Conservation (phyloP, 2,888 invertebrate genomes). For the Drosophila ustulata region DNA sequence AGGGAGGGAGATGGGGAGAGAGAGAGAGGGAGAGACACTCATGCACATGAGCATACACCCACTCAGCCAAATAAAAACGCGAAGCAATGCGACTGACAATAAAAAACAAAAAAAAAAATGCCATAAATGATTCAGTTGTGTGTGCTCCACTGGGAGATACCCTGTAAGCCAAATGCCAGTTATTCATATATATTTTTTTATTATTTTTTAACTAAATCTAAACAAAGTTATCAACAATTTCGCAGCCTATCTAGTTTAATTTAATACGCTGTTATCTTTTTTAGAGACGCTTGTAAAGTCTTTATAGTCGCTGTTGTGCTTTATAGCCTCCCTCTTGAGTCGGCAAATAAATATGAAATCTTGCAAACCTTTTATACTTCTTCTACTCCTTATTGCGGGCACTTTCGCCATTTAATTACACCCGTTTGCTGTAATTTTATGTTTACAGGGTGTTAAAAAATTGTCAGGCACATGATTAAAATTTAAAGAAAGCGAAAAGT, state of each 20-base stretch:
- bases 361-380: background rate
- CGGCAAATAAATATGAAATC: background rate
- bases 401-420: background rate
- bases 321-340: background rate
- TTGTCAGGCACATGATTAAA: constrained; percentile 64
- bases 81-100: constrained; percentile 66
- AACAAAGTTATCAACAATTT: background rate
- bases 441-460: constrained; percentile 20
- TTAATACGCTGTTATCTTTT: background rate
- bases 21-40: constrained; percentile 6
- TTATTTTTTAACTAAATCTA: no score
- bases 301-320: background rate
- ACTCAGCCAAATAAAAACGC: constrained; percentile 35
- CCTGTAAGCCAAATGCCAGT: background rate
- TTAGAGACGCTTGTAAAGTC: background rate
- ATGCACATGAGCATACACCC: constrained; percentile 22
- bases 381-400: no score
- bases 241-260: background rate
- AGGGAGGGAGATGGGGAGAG: background rate
- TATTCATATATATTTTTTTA: no score
- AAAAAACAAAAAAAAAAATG: constrained; percentile 47
- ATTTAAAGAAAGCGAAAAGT: constrained; percentile 34
- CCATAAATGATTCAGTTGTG: background rate
- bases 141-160: constrained; percentile 1
- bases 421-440: background rate